Conservation (phyloP, 2,113 vertebrate species). For the Clinocottus analis region DNA sequence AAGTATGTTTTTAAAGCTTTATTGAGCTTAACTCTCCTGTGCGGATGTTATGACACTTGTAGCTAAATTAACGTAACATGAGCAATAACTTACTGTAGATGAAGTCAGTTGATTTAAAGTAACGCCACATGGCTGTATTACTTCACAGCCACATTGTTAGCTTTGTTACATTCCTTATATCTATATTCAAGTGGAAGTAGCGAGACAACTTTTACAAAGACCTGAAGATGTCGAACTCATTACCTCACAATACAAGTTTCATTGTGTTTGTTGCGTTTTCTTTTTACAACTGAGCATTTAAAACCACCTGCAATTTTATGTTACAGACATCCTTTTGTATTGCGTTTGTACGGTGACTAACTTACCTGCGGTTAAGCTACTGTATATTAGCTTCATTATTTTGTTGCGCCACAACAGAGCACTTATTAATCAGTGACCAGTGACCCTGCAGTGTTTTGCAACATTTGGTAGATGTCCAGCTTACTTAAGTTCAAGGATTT, state of each 20-base stretch:
- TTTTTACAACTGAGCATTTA: not conserved
- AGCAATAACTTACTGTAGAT: not conserved
- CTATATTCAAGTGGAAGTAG: not conserved
- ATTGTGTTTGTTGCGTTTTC: too few species aligned
- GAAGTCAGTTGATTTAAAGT: not conserved
- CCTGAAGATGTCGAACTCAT: not conserved
- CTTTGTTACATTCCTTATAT: not conserved
- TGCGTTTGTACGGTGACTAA: not conserved
- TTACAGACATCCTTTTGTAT: not conserved
- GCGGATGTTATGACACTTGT: conserved; percentile 46
- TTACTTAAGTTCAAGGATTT: not conserved
- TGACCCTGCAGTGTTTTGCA: conserved; percentile 8
- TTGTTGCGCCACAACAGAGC: not conserved
- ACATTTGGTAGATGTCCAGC: not conserved
- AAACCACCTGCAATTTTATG: not conserved
- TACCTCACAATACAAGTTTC: too few species aligned
- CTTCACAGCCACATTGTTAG: not conserved
- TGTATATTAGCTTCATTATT: not conserved
- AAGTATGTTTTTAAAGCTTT: not conserved
- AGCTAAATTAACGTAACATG: not conserved
- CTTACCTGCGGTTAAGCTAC: not conserved
- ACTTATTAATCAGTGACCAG: conserved; percentile 26
- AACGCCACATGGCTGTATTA: not conserved
- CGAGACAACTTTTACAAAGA: not conserved
- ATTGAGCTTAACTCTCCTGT: not conserved